Base-by-base conservation (phyloP, 2,113 vertebrate species). In the Buteo buteo region DNA sequence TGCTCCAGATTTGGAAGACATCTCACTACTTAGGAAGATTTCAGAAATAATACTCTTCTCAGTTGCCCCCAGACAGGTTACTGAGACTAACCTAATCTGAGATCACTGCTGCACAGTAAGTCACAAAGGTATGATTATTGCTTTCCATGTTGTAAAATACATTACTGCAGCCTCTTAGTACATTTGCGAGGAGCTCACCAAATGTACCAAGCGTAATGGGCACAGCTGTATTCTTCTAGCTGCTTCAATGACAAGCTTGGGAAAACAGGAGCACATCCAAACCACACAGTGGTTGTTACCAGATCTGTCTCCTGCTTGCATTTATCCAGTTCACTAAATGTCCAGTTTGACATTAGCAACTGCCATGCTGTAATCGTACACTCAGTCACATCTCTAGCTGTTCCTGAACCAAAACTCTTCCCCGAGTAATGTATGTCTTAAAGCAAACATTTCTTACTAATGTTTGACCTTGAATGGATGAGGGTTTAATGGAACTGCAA, bases 161-260 rank as follows among this genome's bases (percentile, higher is more conserved):
- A 2, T n/a, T 65, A 38, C 38, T 50, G n/a, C n/a, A 66, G n/a
- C 64, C 21, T 28, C 14, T 4, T 19, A 1, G 12, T 40, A 19
- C 4, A 2, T 13, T 40, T 22, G 34, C 20, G 44, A 38, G 50
- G 34, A n/a, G 31, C 45, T 15, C 54, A 15, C 16, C 50, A 38
- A 12, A 42, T 1, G 1, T 6, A 24, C 17, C 16, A 7, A 19
- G 34, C 15, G 26, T 36, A 18, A 34, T 0, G 4, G 31, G 24
- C 42, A 57, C 1, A 0, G 38, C 1, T 42, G 10, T 8, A 4
- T 11, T 54, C 4, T 3, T 54, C 22, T 4, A 18, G 15, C 18
- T 42, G 47, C 34, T 36, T 44, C 54, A 19, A 0, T 9, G 13
- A 61, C 8, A 28, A 31, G 16, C 32, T 21, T 22, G 58, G 31